Conservation (phyloP, 2,113 vertebrate species). For the Phasianus colchicus region DNA sequence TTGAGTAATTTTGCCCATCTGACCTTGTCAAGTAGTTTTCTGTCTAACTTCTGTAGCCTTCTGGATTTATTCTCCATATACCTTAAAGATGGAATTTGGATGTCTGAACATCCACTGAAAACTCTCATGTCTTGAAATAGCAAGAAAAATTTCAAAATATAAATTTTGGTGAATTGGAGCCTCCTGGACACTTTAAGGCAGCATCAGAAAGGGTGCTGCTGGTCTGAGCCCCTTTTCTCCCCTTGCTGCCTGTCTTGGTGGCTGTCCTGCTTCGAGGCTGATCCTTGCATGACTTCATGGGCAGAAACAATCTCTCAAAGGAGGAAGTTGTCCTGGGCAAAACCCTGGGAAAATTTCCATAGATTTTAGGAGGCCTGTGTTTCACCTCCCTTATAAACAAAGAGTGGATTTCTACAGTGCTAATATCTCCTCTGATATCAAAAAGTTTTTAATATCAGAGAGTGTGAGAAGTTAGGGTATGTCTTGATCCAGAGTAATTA, state of each 20-base stretch:
- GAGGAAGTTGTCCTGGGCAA: background rate
- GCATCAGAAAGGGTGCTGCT: background rate
- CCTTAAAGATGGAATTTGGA: background rate
- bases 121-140: background rate
- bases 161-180: background rate
- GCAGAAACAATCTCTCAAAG: background rate
- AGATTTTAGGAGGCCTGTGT: background rate
- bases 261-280: too few relatives aligned
- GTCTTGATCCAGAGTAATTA: background rate
- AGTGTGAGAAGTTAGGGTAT: background rate
- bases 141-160: background rate
- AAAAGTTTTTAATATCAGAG: background rate
- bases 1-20: background rate
- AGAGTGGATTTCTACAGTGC: background rate
- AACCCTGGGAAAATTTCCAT: background rate
- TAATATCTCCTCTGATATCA: background rate
- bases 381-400: background rate
- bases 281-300: background rate
- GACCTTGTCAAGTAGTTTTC: background rate
- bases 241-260: rapidly evolving
- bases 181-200: background rate
- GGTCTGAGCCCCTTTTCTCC: background rate
- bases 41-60: background rate
- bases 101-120: background rate
- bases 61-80: background rate